Conservation (phyloP, 2,113 vertebrate genomes). For the Cyrtonyx montezumae region DNA sequence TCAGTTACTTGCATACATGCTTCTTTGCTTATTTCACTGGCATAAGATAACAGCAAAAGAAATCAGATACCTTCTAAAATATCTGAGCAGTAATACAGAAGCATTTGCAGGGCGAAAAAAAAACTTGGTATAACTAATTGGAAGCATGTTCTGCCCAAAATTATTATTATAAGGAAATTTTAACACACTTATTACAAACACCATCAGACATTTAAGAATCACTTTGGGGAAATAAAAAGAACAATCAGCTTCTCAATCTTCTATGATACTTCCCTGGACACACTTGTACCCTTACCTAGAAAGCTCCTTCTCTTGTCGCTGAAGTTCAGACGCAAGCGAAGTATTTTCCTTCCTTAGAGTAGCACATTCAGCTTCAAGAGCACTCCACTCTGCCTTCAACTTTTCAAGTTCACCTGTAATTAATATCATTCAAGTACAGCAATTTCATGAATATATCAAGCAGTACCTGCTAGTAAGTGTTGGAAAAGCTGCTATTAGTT, state of each 20-base stretch:
- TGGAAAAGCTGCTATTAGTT: neutral
- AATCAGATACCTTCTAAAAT: neutral
- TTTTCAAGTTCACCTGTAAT: constrained; percentile 86
- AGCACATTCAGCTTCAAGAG: constrained; percentile 88
- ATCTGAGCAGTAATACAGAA: neutral
- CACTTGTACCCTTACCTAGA: constrained; percentile 82
- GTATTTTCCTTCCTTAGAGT: constrained; percentile 87
- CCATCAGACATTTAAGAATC: neutral
- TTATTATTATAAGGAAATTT: neutral
- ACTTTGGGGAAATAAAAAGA: neutral
- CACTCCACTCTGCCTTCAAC: constrained; percentile 84
- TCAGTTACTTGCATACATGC: neutral
- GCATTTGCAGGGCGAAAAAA: neutral
- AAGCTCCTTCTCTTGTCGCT: constrained; percentile 88
- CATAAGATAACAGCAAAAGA: neutral
- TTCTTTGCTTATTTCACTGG: neutral
- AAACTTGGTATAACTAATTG: neutral
- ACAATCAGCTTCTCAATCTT: neutral
- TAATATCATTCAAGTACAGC: neutral
- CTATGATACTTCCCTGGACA: neutral
- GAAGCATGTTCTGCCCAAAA: neutral
- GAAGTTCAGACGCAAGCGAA: constrained; percentile 84
- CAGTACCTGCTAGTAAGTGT: neutral
- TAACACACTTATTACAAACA: neutral
- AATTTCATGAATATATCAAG: neutral